Conservation (phyloP, 2,797 vertebrate genomes). For the Squalus acanthias region DNA sequence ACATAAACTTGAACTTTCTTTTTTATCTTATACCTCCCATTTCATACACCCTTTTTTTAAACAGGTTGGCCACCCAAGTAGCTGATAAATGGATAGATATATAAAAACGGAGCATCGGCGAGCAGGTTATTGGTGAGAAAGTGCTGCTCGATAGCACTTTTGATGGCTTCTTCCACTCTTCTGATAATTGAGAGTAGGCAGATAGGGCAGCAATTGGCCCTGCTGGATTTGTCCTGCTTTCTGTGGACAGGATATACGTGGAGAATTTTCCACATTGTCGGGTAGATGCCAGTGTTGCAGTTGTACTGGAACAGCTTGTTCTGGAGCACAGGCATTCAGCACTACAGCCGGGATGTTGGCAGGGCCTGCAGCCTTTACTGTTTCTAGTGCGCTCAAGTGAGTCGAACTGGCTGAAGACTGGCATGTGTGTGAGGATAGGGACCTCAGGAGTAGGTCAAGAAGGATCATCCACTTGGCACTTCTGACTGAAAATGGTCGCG, state of each 20-base stretch:
- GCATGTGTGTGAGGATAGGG: not conserved
- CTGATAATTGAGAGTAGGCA: not conserved
- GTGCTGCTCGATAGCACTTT: not conserved
- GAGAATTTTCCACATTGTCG: not conserved
- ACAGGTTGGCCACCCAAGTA: not conserved
- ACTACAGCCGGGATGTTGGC: not conserved
- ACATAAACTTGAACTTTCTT: not conserved
- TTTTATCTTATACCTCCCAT: not conserved
- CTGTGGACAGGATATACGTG: not conserved
- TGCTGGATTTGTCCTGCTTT: not conserved
- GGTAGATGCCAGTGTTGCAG: not conserved
- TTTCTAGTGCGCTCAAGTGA: not conserved
- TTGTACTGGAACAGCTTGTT: not conserved
- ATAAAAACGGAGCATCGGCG: not conserved
- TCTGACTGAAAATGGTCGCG: not conserved
- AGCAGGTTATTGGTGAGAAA: not conserved
- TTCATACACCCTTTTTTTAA: not conserved
- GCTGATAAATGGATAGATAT: too few relatives aligned
- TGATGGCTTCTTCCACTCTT: not conserved
- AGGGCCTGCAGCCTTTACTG: not conserved
- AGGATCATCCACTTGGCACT: not conserved
- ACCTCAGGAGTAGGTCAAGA: not conserved
- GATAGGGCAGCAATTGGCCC: not conserved
- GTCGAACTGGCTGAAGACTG: not conserved
- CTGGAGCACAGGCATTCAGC: not conserved